phyloP scores from a whole-genome alignment of 2,113 vertebrate genomes.

The Lipophrys pholis region DNA sequence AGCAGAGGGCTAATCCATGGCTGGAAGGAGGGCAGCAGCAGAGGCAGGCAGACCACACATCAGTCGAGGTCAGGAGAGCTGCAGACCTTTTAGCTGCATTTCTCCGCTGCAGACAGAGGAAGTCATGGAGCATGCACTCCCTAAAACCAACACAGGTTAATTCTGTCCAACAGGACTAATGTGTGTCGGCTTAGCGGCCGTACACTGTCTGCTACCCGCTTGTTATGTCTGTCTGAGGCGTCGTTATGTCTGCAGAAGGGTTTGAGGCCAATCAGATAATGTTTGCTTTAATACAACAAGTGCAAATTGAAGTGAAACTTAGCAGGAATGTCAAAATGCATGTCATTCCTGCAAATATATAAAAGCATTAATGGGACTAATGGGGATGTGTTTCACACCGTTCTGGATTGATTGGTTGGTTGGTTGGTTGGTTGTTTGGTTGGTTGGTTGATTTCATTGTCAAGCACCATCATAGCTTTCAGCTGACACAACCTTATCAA shows the following conservation, averaged over 20 bases:
- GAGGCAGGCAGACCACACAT: constrained; percentile 70
- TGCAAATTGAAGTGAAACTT: too few relatives aligned
- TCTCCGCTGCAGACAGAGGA: constrained; percentile 10
- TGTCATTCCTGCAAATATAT: too few relatives aligned
- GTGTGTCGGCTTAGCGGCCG: constrained; percentile 16
- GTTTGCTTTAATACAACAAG: background rate
- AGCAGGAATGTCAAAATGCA: too few relatives aligned
- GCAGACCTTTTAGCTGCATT: constrained; percentile 31
- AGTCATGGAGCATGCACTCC: background rate
- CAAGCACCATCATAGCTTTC: too few relatives aligned
- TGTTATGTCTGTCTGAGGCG: constrained; percentile 17
- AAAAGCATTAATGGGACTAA: too few relatives aligned
- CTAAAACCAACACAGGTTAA: constrained; percentile 33
- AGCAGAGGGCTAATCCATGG: constrained; percentile 62
- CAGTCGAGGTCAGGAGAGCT: constrained; percentile 49
- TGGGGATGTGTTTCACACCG: too few relatives aligned
- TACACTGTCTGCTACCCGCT: background rate
- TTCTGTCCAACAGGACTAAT: constrained; percentile 20
- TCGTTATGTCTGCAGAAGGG: constrained; percentile 41
- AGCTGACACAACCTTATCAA: too few relatives aligned
- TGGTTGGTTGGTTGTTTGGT: too few relatives aligned
- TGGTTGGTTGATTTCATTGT: too few relatives aligned
- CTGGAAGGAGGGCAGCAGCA: constrained; percentile 16
- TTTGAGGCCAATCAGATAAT: background rate
- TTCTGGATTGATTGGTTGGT: too few relatives aligned